A percentile compares a stretch with the other conserved stretches of the same genome.
phyloP scores from a whole-genome alignment of 2,797 vertebrate species.

The Lateolabrax maculatus region DNA sequence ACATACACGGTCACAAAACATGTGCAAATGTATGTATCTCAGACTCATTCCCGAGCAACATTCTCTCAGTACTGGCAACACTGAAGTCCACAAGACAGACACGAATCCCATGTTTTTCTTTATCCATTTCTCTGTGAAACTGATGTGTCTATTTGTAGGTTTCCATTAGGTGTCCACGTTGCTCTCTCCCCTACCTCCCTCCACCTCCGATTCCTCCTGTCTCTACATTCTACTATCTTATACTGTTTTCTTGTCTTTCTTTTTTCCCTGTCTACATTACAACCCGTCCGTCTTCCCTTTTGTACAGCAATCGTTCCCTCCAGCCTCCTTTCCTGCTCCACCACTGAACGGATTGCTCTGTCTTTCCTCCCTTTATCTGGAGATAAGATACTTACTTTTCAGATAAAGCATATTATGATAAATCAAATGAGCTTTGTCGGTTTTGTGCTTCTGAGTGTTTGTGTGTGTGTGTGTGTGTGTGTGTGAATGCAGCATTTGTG shows the following conservation, averaged over 20 bases:
- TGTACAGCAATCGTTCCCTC: constrained; percentile 16
- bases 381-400: constrained; percentile 91
- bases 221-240: neutral
- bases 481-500: constrained; percentile 6
- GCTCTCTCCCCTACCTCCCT: constrained; percentile 7
- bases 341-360: constrained; percentile 70
- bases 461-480: constrained; percentile 15
- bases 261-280: neutral
- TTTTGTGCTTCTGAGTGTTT: constrained; percentile 67
- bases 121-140: neutral
- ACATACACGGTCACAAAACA: constrained; percentile 2
- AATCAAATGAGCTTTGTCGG: constrained; percentile 83
- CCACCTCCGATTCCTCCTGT: neutral
- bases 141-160: neutral
- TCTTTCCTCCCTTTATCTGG: constrained; percentile 86
- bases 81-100: constrained; percentile 13
- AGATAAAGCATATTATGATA: constrained; percentile 91
- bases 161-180: constrained; percentile 3
- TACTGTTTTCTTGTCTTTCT: constrained; percentile 21
- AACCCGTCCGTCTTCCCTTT: neutral
- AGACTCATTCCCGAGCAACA: constrained; percentile 5
- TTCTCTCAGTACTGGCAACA: neutral
- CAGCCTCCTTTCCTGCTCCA: constrained; percentile 46
- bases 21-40: neutral
- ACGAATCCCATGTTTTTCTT: neutral